Conservation (phyloP, 2,113 vertebrate species). For the Ochotona princeps region DNA sequence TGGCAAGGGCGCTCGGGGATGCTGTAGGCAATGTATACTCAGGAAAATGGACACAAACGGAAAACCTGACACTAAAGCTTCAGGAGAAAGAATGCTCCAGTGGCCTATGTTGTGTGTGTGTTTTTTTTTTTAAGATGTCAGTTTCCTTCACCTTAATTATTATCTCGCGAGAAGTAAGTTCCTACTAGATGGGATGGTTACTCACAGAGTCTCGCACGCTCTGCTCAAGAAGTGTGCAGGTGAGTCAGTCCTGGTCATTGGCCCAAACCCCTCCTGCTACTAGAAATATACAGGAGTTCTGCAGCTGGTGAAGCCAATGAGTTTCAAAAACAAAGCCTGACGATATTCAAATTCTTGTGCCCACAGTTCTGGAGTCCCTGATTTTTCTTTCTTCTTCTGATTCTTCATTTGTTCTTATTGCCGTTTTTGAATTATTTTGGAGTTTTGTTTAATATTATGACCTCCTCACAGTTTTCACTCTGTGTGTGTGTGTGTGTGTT, state of each 20-base stretch:
- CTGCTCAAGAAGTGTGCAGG: not conserved
- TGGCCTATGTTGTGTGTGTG: not conserved
- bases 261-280: not conserved
- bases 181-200: not conserved
- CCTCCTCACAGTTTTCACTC: not conserved
- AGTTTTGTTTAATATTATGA: not conserved
- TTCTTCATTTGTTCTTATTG: not conserved
- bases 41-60: not conserved
- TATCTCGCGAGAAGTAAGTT: too few relatives aligned
- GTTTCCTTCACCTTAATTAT: not conserved
- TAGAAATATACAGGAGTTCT: rapidly evolving
- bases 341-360: rapidly evolving
- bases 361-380: not conserved
- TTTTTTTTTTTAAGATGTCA: not conserved
- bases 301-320: not conserved
- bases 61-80: not conserved
- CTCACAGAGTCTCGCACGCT: not conserved
- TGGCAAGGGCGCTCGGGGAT: not conserved
- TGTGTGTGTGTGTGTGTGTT: not conserved
- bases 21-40: rapidly evolving
- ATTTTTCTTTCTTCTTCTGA: not conserved
- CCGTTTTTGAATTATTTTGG: not conserved
- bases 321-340: not conserved
- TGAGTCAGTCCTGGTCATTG: not conserved
- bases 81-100: not conserved